Evolutionary conservation across 2,113 vertebrate genomes (phyloP), one percentile per base, ranked within the genome.

Genomic region (Anas platyrhynchos): DNA sequence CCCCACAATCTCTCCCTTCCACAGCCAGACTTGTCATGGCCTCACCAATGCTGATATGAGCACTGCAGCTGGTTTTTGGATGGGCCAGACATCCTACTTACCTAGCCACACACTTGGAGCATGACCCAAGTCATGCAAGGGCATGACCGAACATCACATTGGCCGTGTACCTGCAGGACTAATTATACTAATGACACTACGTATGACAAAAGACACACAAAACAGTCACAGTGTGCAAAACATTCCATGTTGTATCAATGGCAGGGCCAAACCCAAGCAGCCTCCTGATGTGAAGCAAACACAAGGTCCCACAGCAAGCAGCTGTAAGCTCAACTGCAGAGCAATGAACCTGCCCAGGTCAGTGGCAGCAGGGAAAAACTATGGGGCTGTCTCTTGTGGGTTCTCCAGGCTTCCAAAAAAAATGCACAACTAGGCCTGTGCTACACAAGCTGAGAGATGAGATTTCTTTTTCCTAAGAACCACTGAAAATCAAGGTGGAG

Each of bases 241-340:
- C 16, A 32, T 6, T 76, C 29, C 54, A 22, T 55, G 44, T 18
- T 17, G 11, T 29, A 68, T 2, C 3, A 2, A 32, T 9, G n/a
- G n/a, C 6, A 25, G 43, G 32, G 59, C 4, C 48, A 86, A 71
- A 38, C 7, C 29, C 69, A 69, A 31, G 41, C 21, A 67, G 7
- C 5, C 21, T 50, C 65, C 65, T 68, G 27, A 46, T 55, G 1
- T 36, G 65, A 81, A 81, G 46, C 27, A 5, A 8, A 58, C 56
- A 48, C 0, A 4, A 66, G 23, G 16, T 44, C 7, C 25, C 0
- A 0, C 8, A 21, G 26, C 38, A 74, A 73, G 48, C 0, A 7
- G 22, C 27, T 59, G 31, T 32, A 86, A 67, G 20, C 58, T 34
- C 32, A 34, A 5, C 26, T 27, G 36, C 62, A 46, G 36, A 50